Conservation (phyloP, 2,888 invertebrate genomes). For the Graphium colonna region DNA sequence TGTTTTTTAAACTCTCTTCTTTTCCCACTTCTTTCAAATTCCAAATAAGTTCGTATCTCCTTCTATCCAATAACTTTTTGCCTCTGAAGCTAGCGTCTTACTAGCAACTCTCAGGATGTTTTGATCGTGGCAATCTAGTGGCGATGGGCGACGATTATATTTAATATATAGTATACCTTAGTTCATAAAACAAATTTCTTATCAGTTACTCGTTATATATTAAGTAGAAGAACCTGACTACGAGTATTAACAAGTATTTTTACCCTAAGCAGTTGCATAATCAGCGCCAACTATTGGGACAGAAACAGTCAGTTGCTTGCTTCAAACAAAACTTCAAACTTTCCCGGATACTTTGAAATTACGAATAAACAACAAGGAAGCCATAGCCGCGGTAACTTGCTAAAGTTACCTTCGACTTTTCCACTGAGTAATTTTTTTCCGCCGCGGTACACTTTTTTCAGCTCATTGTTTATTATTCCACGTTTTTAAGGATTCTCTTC, state of each 20-base stretch:
- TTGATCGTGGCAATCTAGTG: too few relatives aligned
- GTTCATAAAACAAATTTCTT: neutral
- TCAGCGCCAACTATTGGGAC: slow-evolving; percentile 10
- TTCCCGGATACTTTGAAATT: slow-evolving; percentile 15
- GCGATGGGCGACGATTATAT: neutral
- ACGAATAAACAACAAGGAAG: slow-evolving; percentile 11
- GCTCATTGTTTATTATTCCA: neutral
- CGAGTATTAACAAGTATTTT: neutral
- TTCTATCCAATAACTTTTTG: too few relatives aligned
- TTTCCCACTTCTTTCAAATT: too few relatives aligned
- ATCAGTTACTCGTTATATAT: neutral
- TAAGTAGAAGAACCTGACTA: neutral
- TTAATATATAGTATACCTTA: neutral
- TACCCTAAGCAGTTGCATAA: slow-evolving; percentile 1
- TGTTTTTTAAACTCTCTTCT: too few relatives aligned
- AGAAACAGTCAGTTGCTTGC: slow-evolving; percentile 7
- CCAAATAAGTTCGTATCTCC: too few relatives aligned
- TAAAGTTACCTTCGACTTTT: slow-evolving; percentile 5
- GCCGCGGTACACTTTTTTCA: neutral
- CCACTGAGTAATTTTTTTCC: neutral
- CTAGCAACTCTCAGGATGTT: too few relatives aligned
- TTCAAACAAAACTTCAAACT: slow-evolving; percentile 1
- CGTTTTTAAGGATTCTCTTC: slow-evolving; percentile 8
- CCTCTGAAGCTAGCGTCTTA: too few relatives aligned
- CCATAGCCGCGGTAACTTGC: slow-evolving; percentile 17